Base-by-base conservation (phyloP, 1,140 invertebrate genomes). In the Lineus longissimus region DNA sequence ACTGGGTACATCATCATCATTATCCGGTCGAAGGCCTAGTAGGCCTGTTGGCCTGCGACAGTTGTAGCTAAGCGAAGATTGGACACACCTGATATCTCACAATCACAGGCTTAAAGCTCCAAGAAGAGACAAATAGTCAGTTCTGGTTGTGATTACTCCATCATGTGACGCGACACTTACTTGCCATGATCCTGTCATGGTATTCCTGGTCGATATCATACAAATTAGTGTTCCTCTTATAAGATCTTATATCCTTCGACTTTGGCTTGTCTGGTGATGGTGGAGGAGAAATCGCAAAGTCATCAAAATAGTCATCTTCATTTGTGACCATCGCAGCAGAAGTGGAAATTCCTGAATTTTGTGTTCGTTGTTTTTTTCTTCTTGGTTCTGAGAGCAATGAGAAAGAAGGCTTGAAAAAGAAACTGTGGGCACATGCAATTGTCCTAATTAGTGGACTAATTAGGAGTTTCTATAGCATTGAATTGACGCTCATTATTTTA, bases 291-390 rank as follows among this genome's bases (percentile, higher is more conserved):
- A 51, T 27, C 47, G 6, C 47, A 51, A 51, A 51, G n/a, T 27
- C 47, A 51, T 51, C 47, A 51, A 23, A 19, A 27, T 51, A 23
- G n/a, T 51, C 47, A 51, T 51, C 47, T 7, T 51, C 47, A 51
- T 4, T 27, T 23, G n/a, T n/a, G 6, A n/a, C 9, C 25, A 9
- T 4, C n/a, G 47, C n/a, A 51, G 25, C 33, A 36, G 33, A 7
- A 15, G 33, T 7, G 33, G 15, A 4, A 15, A 36, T 36, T 36
- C 33, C 33, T 36, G 33, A 36, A 36, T 36, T 36, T 36, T 36
- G 33, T 36, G 33, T 36, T 15, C 33, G 6, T 4, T 4, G n/a
- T 27, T 51, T 51, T n/a, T 27, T 51, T n/a, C 25, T 4, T n/a
- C 25, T 51, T 27, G 47, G 47, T 51, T 51, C 47, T 51, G 47